Base-by-base conservation (phyloP, 2,888 invertebrate genomes). In the Miltochrista miniata region DNA sequence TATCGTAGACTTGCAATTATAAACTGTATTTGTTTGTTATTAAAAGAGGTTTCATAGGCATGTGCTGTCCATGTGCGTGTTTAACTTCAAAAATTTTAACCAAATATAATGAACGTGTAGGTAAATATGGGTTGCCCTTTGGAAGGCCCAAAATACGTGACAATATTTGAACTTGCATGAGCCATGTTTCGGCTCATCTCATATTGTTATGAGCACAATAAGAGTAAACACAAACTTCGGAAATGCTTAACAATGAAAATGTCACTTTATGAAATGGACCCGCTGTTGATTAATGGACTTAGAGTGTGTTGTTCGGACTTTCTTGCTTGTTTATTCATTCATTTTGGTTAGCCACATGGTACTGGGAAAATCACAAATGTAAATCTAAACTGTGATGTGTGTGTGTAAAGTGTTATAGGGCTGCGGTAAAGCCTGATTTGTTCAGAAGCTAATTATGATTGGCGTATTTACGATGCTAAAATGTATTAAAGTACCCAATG, bases 221-320 rank as follows among this genome's bases (percentile, higher is more conserved):
- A 75, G 76, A 81, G 81, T 82, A 83, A 81, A 83, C 83, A 81
- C 76, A 75, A 86, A 86, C 79, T 87, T 86, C 74, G 75, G 81
- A 81, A 78, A 73, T 68, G 75, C 72, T 72, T 72, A 83, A 89
- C 89, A 90, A 90, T 87, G 87, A 88, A 88, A 87, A 85, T 88
- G 89, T 88, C 89, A 87, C 85, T 87, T n/a, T n/a, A 87, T 86
- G 86, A 88, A 86, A 86, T 81, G 83, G 86, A 81, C 83, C 58
- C 73, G 70, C 71, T 62, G 75, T 79, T 89, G 89, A 89, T 89
- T 87, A 88, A 90, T 89, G 88, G 76, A 80, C 75, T 79, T 74
- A 70, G 74, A 81, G 80, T 71, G 68, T 78, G 71, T 62, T 78
- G 72, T 73, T 81, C 70, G 76, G 78, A 76, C 82, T 76, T 81